phyloP scores from a whole-genome alignment of 1,140 invertebrate genomes.

The Heterodera carotae region DNA sequence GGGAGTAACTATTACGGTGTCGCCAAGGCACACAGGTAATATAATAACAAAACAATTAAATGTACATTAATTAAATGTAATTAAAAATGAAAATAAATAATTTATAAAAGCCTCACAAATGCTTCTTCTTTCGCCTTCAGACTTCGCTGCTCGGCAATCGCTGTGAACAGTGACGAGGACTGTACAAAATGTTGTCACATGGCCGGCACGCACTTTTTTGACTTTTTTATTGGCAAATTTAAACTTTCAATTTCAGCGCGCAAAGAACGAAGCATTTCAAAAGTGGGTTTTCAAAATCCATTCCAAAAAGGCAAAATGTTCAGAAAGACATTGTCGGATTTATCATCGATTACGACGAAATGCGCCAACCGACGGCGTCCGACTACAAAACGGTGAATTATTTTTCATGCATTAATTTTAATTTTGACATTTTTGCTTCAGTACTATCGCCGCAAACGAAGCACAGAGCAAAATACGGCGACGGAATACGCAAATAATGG shows the following conservation, averaged over 20 bases:
- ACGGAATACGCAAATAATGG: not conserved
- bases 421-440: not conserved
- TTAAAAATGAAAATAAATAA: too few species aligned
- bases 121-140: constrained; percentile 11
- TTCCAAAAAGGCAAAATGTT: not conserved
- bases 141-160: constrained; percentile 39
- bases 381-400: not conserved
- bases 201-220: constrained; percentile 18
- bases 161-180: constrained; percentile 30
- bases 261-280: constrained; percentile 20
- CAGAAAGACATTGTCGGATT: constrained; percentile 28
- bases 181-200: constrained; percentile 34
- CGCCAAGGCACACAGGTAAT: constrained; percentile 25
- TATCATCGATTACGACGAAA: constrained; percentile 30
- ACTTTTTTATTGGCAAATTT: not conserved
- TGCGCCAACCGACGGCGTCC: not conserved
- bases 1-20: not conserved
- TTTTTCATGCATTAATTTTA: not conserved
- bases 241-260: not conserved
- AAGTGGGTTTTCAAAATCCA: not conserved
- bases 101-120: too few species aligned
- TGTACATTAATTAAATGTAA: too few species aligned
- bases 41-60: not conserved
- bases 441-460: constrained; percentile 21
- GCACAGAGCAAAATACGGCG: not conserved